These are phyloP conservation scores for Ectobius pallidus DNA, from an alignment of 2,888 invertebrate genomes.

Conservation along the genomic window DNA sequence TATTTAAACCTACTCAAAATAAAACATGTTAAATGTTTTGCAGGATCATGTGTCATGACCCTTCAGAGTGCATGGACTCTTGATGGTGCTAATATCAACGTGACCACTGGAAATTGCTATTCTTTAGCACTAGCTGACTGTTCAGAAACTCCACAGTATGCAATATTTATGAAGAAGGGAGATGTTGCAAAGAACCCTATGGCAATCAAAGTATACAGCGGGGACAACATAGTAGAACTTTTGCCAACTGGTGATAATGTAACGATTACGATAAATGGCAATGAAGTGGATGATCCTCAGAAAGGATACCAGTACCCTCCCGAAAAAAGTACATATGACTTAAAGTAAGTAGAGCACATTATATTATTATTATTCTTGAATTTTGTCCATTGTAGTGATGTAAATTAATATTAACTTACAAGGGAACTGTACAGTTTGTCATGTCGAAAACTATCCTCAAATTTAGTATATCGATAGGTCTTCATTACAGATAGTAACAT, in stretches of 20 bases:
- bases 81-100: conserved; percentile 46
- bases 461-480: too few relatives aligned
- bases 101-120: conserved; percentile 45
- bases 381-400: too few relatives aligned
- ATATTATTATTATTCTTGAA: too few relatives aligned
- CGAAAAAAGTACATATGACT: conserved; percentile 11
- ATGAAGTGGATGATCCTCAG: conserved; percentile 27
- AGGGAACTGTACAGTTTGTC: too few relatives aligned
- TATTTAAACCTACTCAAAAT: too few relatives aligned
- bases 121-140: conserved; percentile 49
- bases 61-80: conserved; percentile 46
- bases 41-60: conserved; percentile 47
- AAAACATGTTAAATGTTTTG: not conserved
- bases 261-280: conserved; percentile 39
- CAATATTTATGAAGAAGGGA: conserved; percentile 46
- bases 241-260: conserved; percentile 41
- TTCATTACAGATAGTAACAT: too few relatives aligned
- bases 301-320: conserved; percentile 32
- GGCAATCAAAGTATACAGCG: conserved; percentile 44
- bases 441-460: too few relatives aligned
- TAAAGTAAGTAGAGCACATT: conserved; percentile 31
- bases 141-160: conserved; percentile 46
- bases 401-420: too few relatives aligned
- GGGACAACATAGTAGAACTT: conserved; percentile 42
- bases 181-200: conserved; percentile 39